Evolutionary conservation across 2,113 vertebrate genomes (phyloP).

Genomic region (Bungarus multicinctus): DNA sequence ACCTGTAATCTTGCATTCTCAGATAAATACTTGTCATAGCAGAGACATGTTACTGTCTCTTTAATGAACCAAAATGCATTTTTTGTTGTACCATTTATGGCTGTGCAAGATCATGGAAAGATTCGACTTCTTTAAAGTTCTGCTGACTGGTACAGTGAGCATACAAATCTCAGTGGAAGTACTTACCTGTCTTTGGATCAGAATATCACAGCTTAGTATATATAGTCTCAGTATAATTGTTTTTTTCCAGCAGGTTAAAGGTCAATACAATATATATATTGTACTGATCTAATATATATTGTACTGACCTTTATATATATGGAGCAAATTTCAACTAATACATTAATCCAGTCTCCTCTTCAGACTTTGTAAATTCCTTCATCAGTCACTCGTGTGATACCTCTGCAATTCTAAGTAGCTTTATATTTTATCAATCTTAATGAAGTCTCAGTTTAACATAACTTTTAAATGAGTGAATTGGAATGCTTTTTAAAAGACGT

Average conservation of each 20-base stretch:
- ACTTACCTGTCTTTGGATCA: not conserved
- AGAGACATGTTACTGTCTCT: not conserved
- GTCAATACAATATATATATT: not conserved
- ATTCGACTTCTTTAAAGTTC: not conserved
- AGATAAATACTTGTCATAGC: not conserved
- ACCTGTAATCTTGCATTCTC: not conserved
- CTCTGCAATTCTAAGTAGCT: not conserved
- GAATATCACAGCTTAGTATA: not conserved
- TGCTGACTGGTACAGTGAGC: not conserved
- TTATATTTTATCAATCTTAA: not conserved
- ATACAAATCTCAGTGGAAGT: not conserved
- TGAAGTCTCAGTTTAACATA: not conserved
- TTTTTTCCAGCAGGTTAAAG: not conserved
- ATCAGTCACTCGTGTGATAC: not conserved
- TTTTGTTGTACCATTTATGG: not conserved
- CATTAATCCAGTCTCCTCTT: not conserved
- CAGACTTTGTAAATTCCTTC: accelerated
- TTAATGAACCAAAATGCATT: not conserved
- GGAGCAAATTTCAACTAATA: too few species aligned
- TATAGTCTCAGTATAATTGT: not conserved
- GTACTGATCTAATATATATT: too few species aligned
- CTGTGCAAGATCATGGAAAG: not conserved
- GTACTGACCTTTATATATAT: too few species aligned
- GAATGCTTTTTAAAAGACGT: slow-evolving; percentile 5
- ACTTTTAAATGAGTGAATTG: slow-evolving; percentile 39